A percentile compares a stretch with the other conserved stretches of the same genome.
Conservation (phyloP, 2,113 vertebrate species). For the Gallinago paraguaiae region DNA sequence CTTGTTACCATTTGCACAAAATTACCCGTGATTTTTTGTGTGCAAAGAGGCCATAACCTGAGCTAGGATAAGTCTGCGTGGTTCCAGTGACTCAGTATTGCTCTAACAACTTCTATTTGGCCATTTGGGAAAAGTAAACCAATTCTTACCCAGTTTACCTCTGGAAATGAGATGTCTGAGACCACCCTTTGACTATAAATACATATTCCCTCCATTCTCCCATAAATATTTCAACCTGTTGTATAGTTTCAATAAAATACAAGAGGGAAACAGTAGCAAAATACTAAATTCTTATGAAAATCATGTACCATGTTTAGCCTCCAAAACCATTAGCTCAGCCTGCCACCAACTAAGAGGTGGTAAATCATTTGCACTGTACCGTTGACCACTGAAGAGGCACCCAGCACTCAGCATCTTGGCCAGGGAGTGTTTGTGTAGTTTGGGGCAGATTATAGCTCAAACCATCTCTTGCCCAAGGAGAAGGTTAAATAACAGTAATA, state of each 20-base stretch:
- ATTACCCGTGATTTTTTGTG: neutral
- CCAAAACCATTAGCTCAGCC: neutral
- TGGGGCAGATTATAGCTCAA: neutral
- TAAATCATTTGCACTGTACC: neutral
- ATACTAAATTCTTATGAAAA: neutral
- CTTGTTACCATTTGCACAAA: neutral
- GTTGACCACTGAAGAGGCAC: neutral
- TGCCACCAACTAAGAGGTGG: neutral
- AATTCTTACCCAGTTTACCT: neutral
- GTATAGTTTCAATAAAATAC: neutral
- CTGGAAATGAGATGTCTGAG: neutral
- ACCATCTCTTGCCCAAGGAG: neutral
- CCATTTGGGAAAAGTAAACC: neutral
- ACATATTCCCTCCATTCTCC: rapidly evolving
- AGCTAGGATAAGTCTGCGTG: neutral
- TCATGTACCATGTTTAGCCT: neutral
- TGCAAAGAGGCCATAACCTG: neutral
- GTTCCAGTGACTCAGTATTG: neutral
- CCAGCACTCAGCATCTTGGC: neutral
- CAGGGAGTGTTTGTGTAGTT: rapidly evolving
- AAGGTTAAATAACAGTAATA: neutral
- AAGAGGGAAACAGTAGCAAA: neutral
- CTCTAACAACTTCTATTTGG: neutral
- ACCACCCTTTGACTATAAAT: neutral
- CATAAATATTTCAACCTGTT: neutral